These are phyloP conservation scores for Girardia tigrina DNA, from an alignment of 2,888 invertebrate species.

Conservation along the genomic window DNA sequence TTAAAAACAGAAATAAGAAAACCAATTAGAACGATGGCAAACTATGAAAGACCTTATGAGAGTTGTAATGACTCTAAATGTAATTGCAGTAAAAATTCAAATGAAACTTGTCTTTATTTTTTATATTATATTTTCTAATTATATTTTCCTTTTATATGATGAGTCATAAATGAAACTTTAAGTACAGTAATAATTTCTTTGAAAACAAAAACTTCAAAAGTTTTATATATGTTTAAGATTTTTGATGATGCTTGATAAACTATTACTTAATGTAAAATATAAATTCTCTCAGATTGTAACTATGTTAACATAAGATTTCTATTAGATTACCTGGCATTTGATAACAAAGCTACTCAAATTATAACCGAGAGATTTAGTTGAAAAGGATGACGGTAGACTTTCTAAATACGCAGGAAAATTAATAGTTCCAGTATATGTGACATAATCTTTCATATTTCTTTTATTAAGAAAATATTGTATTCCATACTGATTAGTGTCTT, in stretches of 20 bases:
- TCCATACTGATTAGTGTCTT: slow-evolving; percentile 24
- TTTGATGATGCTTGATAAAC: neutral
- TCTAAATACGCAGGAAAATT: slow-evolving; percentile 28
- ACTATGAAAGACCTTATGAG: too few species aligned
- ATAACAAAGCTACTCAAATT: slow-evolving; percentile 29
- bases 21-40: too few species aligned
- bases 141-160: too few species aligned
- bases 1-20: too few species aligned
- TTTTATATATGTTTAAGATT: neutral
- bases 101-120: too few species aligned
- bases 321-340: slow-evolving; percentile 30
- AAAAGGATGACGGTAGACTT: slow-evolving; percentile 8
- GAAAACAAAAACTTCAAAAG: neutral
- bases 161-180: neutral
- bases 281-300: too few species aligned
- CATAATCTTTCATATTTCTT: neutral
- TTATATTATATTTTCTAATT: too few species aligned
- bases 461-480: neutral
- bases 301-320: too few species aligned
- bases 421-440: slow-evolving; percentile 17
- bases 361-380: slow-evolving; percentile 16
- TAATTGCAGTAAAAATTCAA: too few species aligned
- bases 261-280: too few species aligned
- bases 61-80: too few species aligned
- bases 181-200: neutral